Evolutionary conservation across 1,140 invertebrate genomes (phyloP), one percentile per base, ranked within the genome.

Genomic region (Eulimnadia texana): DNA sequence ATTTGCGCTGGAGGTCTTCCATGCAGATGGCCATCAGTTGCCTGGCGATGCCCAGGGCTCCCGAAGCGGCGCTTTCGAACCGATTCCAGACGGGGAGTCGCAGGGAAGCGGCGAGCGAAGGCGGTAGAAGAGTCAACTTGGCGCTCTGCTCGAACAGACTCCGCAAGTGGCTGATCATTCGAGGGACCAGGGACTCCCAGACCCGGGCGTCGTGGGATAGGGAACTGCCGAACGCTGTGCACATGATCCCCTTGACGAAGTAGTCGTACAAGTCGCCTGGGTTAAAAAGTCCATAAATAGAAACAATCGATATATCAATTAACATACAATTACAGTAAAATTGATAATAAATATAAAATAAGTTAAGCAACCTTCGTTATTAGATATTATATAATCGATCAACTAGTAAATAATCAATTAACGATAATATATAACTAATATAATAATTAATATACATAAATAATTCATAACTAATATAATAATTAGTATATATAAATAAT

Each of bases 51-150:
- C 67, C 66, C 11, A 92, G 67, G 1, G 84, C 82, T n/a, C 73
- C 68, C 52, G 83, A 79, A 0, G 84, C 82, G 52, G 79, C 76
- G 10, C 73, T 68, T 22, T 82, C 82, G 68, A 93, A 93, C 60
- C 82, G 76, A 61, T 67, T 77, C 90, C 90, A 93, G 16, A 79
- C 75, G 6, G 80, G 78, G 33, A 90, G 68, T 61, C 78, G 78
- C 1, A 84, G 69, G 50, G 73, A 72, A 64, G 79, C 77, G 11
- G 85, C 86, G 29, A 84, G 68, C 52, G 76, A 74, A 0, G 83
- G 75, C 2, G 88, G 84, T 19, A 89, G 67, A 11, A 82, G 72
- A 58, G 82, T 81, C 61, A 93, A 72, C 55, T 78, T 77, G 0
- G 82, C 79, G 58, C 83, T 85, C 22, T 33, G 22, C 28, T 57